Base-by-base conservation (phyloP, 2,113 vertebrate genomes). In the Mus spicilegus region DNA sequence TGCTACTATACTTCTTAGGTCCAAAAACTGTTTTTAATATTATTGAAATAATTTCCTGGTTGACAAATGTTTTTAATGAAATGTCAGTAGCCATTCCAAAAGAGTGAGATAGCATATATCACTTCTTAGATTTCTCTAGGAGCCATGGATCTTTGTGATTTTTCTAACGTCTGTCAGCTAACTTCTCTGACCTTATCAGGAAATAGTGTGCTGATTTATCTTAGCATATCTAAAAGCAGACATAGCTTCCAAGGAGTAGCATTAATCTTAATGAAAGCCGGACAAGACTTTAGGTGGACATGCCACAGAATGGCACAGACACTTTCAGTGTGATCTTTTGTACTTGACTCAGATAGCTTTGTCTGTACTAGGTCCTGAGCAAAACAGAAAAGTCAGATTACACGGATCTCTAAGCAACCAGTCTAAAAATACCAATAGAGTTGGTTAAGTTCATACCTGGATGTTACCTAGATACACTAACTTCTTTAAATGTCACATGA, bases 291-390 rank as follows among this genome's bases (percentile, higher is more conserved):
- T 4, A 87, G 51, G 46, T 86, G n/a, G 67, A 91, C 87, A 51
- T 33, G 17, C 22, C 58, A 3, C 2, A 39, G 28, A 17, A 42
- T 17, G 7, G 86, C 46, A 56, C 42, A 46, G 54, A 86, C 5
- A 12, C 42, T n/a, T 58, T 30, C 91, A 69, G 0, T 77, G 33
- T 72, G 82, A 80, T 80, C 4, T 51, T 76, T 96, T 56, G 33
- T 19, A 85, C 16, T 76, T 95, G 61, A 36, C 80, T 96, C 89
- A 80, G n/a, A 67, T 49, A 94, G 73, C 33, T 75, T 89, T 11
- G 0, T 39, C 17, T 94, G 0, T 69, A 36, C 84, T 26, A 89
- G 9, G 22, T 65, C 33, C 14, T 36, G 30, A 76, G 5, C 6
- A 84, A 33, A 95, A 46, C 16, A 87, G 36, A 72, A 93, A 39